A percentile compares a stretch with the other conserved stretches of the same genome.
Conservation (phyloP, 2,888 invertebrate genomes). For the Pachydiplax longipennis region DNA sequence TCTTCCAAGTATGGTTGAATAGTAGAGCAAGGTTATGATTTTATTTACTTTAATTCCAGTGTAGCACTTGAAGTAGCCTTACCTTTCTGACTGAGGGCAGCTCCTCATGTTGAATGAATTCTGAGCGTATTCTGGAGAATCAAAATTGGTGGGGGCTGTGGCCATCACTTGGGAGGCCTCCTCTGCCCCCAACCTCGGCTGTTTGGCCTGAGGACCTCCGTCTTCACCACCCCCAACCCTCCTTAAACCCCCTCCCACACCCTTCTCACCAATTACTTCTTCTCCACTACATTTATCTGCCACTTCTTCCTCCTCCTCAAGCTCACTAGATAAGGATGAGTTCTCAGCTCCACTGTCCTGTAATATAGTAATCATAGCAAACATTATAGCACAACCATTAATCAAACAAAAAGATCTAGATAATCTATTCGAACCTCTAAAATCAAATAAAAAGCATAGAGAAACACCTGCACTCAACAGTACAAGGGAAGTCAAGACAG, state of each 20-base stretch:
- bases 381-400: too few species aligned
- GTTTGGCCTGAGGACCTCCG: slow-evolving; percentile 79
- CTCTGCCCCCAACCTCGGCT: slow-evolving; percentile 66
- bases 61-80: background rate
- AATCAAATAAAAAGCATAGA: background rate
- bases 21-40: too few species aligned
- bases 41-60: too few species aligned
- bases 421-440: background rate
- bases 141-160: background rate
- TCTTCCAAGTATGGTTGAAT: too few species aligned
- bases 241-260: slow-evolving; percentile 65
- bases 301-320: background rate
- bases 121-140: background rate
- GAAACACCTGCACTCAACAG: too few species aligned
- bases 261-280: background rate
- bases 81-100: background rate
- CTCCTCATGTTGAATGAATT: slow-evolving; percentile 1
- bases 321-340: background rate
- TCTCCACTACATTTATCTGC: background rate
- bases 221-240: slow-evolving; percentile 71
- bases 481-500: too few species aligned
- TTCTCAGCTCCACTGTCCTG: background rate
- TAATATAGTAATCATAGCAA: background rate
- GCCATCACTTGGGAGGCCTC: background rate
- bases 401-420: too few species aligned